Evolutionary conservation across 2,113 vertebrate genomes (phyloP), one percentile per base, ranked within the genome.

Genomic region (Gambusia holbrooki): DNA sequence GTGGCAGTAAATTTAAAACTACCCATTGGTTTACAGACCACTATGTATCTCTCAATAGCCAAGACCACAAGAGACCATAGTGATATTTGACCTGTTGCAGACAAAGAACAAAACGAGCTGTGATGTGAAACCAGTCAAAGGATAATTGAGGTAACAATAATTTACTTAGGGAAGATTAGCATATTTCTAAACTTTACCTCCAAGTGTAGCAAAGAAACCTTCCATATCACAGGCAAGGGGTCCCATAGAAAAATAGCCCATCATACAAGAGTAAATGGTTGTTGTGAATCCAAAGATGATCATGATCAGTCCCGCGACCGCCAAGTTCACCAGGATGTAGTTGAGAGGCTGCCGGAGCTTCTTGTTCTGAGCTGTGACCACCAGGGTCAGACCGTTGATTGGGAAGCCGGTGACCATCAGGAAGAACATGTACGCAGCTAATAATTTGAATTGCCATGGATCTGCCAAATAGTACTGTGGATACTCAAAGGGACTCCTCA

Each of bases 341-440:
- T 96, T 95, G 78, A 95, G 95, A 0, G 95, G 96, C 83, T 96
- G 95, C 32, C 92, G 88, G 27, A 96, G 94, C 84, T 96, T 96
- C 94, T 96, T 95, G 82, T 96, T 93, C 69, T 95, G 94, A 77
- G 92, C 92, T 35, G 95, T 96, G 77, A 95, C 95, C 70, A 95
- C 0, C 79, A 96, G 78, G 25, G 95, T 96, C 86, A 96, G 91
- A 40, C 85, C 77, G 30, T 96, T 96, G 92, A 96, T 95, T 85
- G 95, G 95, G 29, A 93, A 79, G 35, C 94, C 95, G 0, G 92
- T 88, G 77, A 76, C 75, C 69, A 96, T 88, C 77, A 96, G 94
- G 77, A 95, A 92, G 82, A 96, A 93, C 77, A 96, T 93, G 88
- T 95, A 96, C 70, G 79, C 19, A 11, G 91, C 93, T 13, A 96